These are phyloP conservation scores for Eumaeus atala DNA, from an alignment of 1,140 invertebrate genomes.

Conservation along the genomic window DNA sequence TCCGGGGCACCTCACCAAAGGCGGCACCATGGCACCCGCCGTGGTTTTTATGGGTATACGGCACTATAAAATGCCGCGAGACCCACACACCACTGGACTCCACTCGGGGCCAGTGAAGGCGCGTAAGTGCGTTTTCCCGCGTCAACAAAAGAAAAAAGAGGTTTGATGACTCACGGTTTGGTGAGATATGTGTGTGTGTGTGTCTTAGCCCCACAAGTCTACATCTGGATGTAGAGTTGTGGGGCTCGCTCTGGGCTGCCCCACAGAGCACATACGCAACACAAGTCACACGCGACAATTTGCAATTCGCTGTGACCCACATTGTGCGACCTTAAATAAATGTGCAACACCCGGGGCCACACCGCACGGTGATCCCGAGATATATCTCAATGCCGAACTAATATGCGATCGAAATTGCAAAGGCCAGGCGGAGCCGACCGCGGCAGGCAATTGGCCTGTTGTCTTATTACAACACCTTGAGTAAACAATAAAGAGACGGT, in stretches of 20 bases:
- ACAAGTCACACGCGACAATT: slow-evolving; percentile 13
- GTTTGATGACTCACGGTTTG: too few relatives aligned
- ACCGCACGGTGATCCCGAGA: slow-evolving; percentile 12
- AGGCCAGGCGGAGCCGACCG: slow-evolving; percentile 24
- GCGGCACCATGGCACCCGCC: too few relatives aligned
- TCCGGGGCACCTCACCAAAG: too few relatives aligned
- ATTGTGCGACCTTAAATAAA: slow-evolving; percentile 19
- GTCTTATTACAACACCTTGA: slow-evolving; percentile 1
- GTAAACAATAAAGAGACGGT: background rate
- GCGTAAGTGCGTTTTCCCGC: too few relatives aligned
- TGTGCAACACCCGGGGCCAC: slow-evolving; percentile 10
- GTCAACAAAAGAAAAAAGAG: too few relatives aligned
- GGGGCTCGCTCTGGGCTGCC: background rate
- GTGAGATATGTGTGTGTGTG: too few relatives aligned
- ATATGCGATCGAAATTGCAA: slow-evolving; percentile 29
- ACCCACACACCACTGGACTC: too few relatives aligned
- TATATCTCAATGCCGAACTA: slow-evolving; percentile 26
- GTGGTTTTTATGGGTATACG: too few relatives aligned
- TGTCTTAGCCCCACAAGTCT: too few relatives aligned
- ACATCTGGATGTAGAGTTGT: too few relatives aligned
- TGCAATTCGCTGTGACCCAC: slow-evolving; percentile 25
- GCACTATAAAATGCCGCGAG: too few relatives aligned
- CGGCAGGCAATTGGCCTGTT: background rate
- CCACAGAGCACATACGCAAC: background rate
- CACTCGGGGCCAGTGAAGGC: too few relatives aligned